A percentile compares a stretch with the other conserved stretches of the same genome.
Evolutionary conservation across 2,113 vertebrate species (phyloP).

Genomic region (Tiliqua scincoides): DNA sequence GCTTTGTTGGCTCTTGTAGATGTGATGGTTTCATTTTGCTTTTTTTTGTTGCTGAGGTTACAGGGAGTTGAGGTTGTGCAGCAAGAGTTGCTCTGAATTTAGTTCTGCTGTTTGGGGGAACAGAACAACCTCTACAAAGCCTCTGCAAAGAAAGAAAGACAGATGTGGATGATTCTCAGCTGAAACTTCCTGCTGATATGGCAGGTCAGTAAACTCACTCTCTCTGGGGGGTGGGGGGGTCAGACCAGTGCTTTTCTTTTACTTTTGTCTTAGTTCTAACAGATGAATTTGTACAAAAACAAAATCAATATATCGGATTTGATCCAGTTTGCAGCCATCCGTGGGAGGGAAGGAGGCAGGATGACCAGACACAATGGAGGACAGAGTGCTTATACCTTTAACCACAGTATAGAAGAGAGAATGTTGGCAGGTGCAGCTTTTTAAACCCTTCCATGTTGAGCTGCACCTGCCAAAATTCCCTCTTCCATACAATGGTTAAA

Average conservation of each 20-base stretch:
- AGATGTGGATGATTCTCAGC: not conserved
- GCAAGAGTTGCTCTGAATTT: not conserved
- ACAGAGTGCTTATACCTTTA: too few species aligned
- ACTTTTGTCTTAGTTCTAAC: not conserved
- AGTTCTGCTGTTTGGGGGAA: not conserved
- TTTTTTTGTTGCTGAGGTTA: not conserved
- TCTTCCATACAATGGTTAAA: too few species aligned
- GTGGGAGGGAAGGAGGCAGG: not conserved
- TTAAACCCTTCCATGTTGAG: too few species aligned
- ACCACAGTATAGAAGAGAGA: too few species aligned
- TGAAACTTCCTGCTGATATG: constrained; percentile 7
- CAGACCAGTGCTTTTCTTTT: too few species aligned
- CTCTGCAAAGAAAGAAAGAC: not conserved
- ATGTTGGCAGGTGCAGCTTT: too few species aligned
- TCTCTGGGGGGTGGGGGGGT: not conserved
- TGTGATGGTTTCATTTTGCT: not conserved
- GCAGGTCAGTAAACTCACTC: not conserved
- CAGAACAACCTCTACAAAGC: too few species aligned
- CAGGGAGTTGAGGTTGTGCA: not conserved
- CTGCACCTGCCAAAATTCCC: too few species aligned
- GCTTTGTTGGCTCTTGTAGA: not conserved
- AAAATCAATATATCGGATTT: not conserved
- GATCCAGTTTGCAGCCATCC: not conserved
- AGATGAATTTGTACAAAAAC: not conserved
- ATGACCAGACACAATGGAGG: too few species aligned